These are phyloP conservation scores for Tinea semifulvella DNA, from an alignment of 2,888 invertebrate species.

Conservation along the genomic window DNA sequence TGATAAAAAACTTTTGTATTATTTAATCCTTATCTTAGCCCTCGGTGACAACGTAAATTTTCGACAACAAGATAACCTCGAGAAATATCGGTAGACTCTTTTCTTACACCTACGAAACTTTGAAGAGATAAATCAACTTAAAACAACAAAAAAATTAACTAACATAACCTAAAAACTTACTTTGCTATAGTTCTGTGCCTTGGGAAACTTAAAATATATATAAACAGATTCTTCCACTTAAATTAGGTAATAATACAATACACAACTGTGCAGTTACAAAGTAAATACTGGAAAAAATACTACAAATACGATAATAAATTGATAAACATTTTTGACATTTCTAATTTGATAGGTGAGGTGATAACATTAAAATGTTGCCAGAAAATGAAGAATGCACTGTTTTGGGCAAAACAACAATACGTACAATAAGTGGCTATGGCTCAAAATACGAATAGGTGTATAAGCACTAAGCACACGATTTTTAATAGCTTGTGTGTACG, in stretches of 20 bases:
- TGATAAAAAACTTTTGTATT: no score
- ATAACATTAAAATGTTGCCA: constrained; percentile 5
- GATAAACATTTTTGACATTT: constrained; percentile 2
- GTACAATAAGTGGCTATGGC: no score
- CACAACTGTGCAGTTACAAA: constrained; percentile 4
- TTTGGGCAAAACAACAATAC: no score
- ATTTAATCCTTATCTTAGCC: constrained; percentile 1
- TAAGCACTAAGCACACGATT: no score
- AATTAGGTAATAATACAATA: constrained; percentile 3
- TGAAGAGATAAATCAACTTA: not conserved
- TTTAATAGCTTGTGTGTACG: no score
- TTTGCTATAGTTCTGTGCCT: not conserved
- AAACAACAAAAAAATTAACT: not conserved
- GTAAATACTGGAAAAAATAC: constrained; percentile 9
- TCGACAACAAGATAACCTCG: not conserved
- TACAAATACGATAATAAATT: not conserved
- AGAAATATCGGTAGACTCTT: not conserved
- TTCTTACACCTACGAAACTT: not conserved
- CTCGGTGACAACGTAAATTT: not conserved
- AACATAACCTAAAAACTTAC: constrained; percentile 7
- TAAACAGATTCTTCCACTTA: not conserved
- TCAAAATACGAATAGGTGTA: no score
- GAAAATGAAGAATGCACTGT: no score
- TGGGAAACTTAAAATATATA: not conserved
- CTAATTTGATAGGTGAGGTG: not conserved